Conservation (phyloP, 2,113 vertebrate species). For the Variabilichromis moorii region DNA sequence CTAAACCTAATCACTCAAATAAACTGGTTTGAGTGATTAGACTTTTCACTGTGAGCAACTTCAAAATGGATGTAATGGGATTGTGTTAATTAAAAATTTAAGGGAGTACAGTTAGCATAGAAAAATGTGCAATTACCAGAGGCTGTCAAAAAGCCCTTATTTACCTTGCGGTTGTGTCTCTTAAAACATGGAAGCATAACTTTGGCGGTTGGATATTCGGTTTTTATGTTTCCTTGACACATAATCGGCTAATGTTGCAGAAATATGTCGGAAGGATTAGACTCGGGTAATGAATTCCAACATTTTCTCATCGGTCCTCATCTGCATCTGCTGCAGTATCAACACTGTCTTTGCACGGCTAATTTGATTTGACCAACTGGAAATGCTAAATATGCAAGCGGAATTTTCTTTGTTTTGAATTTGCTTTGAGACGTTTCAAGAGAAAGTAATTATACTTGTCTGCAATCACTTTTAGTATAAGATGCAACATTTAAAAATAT, state of each 20-base stretch:
- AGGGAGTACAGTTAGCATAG: background rate
- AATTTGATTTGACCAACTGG: background rate
- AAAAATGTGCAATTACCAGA: background rate
- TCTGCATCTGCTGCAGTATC: background rate
- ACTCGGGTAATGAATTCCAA: background rate
- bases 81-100: background rate
- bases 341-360: background rate
- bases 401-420: background rate
- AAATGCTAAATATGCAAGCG: background rate
- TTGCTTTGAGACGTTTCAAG: background rate
- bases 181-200: background rate
- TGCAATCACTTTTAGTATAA: background rate
- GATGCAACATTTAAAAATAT: background rate
- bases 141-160: background rate
- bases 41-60: background rate
- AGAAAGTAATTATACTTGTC: background rate
- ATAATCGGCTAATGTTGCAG: background rate
- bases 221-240: background rate
- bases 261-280: background rate
- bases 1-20: background rate
- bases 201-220: background rate
- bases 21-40: background rate
- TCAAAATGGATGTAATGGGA: background rate
- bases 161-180: background rate
- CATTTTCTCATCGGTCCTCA: background rate